Percentiles rank a stretch among this genome's conserved stretches.
Conservation (phyloP, 2,888 invertebrate genomes). For the Apamea crenata region DNA sequence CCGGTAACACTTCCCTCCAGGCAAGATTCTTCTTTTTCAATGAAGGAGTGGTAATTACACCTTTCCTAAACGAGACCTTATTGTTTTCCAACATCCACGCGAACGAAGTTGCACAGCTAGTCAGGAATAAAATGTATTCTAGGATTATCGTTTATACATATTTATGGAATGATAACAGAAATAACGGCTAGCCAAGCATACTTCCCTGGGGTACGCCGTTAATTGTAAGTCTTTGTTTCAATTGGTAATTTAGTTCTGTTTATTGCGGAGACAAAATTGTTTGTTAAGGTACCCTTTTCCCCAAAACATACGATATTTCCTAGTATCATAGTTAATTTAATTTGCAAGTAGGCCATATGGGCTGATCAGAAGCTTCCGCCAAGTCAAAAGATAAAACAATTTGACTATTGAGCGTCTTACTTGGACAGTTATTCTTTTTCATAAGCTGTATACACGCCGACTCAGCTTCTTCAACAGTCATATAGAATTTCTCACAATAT, state of each 20-base stretch:
- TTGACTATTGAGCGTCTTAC: slow-evolving; percentile 13
- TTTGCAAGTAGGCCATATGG: not conserved
- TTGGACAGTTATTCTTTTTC: slow-evolving; percentile 13
- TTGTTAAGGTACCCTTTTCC: not conserved
- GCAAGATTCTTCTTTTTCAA: no score
- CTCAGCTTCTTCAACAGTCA: slow-evolving; percentile 23
- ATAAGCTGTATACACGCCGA: slow-evolving; percentile 29
- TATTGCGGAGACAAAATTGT: not conserved
- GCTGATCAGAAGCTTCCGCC: not conserved
- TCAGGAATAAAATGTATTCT: not conserved
- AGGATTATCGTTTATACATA: not conserved
- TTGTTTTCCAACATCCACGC: no score
- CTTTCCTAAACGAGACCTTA: no score
- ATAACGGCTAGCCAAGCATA: not conserved
- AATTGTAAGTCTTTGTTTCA: not conserved
- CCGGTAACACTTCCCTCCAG: no score
- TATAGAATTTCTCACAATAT: slow-evolving; percentile 30
- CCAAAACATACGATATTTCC: not conserved
- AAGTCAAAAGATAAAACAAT: not conserved
- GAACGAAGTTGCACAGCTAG: no score
- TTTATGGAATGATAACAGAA: not conserved
- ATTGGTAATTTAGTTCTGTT: not conserved
- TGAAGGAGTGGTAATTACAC: no score
- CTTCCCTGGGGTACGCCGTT: not conserved
- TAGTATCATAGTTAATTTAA: not conserved